phyloP scores from a whole-genome alignment of 2,797 vertebrate species.

The Eospalax fontanierii region DNA sequence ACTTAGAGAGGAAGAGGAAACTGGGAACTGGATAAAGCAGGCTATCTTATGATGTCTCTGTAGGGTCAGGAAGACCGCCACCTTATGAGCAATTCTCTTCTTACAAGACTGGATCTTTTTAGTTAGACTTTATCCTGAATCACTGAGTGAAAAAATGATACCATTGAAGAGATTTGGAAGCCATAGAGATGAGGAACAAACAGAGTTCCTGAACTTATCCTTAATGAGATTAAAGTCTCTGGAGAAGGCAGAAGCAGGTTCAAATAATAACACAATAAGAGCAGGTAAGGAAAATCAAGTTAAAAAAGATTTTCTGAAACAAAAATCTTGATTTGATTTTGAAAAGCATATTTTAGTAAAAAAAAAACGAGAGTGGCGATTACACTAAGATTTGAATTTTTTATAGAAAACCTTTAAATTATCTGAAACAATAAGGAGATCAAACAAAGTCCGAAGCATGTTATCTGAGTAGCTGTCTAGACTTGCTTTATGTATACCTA shows the following conservation, averaged over 20 bases:
- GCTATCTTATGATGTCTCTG: neutral
- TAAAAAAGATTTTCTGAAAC: neutral
- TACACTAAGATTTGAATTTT: neutral
- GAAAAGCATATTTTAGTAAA: neutral
- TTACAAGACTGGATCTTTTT: neutral
- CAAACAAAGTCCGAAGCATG: neutral
- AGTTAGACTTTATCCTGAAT: neutral
- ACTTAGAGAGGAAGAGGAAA: neutral
- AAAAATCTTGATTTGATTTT: neutral
- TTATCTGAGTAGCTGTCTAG: neutral
- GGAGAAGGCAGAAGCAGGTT: slow-evolving; percentile 14
- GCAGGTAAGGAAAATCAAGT: neutral
- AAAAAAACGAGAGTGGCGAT: neutral
- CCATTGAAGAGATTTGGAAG: neutral
- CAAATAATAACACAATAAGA: neutral
- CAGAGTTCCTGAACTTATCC: neutral
- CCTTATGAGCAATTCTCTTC: neutral
- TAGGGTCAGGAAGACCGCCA: neutral
- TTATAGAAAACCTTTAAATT: neutral
- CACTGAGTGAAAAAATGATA: neutral
- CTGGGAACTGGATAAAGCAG: neutral
- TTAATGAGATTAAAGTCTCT: neutral
- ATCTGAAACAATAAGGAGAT: slow-evolving; percentile 1
- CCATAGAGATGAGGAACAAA: neutral
- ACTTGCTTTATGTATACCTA: neutral